A percentile compares a stretch with the other conserved stretches of the same genome.
phyloP scores from a whole-genome alignment of 2,113 vertebrate species.

The Leiothrix lutea region DNA sequence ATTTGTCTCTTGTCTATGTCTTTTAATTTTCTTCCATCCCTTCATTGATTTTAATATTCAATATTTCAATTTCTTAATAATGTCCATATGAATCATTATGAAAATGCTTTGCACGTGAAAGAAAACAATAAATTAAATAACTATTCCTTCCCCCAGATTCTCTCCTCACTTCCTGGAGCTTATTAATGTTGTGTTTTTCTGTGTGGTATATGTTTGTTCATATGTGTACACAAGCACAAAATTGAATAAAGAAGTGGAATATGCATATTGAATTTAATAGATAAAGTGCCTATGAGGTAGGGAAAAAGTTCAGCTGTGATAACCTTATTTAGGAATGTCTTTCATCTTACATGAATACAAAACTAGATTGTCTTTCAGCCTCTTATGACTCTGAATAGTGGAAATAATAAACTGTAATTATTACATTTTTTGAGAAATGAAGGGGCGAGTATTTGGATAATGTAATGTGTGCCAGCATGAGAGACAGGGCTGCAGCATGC shows the following conservation, averaged over 20 bases:
- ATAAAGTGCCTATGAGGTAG: background rate
- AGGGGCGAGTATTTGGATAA: background rate
- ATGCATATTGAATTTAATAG: background rate
- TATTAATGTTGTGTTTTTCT: background rate
- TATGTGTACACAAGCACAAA: background rate
- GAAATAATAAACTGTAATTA: constrained; percentile 33
- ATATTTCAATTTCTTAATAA: background rate
- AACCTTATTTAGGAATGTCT: background rate
- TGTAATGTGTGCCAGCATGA: background rate
- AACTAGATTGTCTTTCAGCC: background rate
- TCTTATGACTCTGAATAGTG: background rate
- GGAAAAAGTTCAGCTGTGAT: background rate
- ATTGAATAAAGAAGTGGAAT: background rate
- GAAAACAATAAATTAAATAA: background rate
- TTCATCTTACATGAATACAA: background rate
- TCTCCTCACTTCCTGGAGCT: background rate
- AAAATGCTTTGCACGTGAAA: background rate
- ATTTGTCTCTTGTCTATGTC: background rate
- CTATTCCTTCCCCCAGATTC: background rate
- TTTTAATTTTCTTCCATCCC: background rate
- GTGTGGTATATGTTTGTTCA: background rate
- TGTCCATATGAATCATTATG: background rate
- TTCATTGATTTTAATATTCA: background rate
- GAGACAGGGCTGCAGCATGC: background rate
- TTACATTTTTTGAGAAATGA: background rate